Base-by-base conservation (phyloP, 1,140 invertebrate species). In the Palaemon carinicauda region DNA sequence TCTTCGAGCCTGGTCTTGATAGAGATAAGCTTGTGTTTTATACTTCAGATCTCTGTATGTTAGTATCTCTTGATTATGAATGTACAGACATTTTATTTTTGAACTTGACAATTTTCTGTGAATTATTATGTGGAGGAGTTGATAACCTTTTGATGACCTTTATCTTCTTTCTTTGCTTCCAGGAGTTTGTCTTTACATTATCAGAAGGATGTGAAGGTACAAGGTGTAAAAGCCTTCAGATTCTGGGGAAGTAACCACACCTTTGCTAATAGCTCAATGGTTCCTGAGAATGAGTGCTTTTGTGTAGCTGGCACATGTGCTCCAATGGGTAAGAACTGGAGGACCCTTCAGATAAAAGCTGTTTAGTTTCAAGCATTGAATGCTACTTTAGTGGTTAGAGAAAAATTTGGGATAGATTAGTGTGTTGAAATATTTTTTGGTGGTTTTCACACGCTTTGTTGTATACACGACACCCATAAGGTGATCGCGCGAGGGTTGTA, bases 1-100 rank as follows among this genome's bases (percentile, higher is more conserved):
- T 96, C 1, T 96, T 95, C 93, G 95, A 95, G 56, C 95, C 95
- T 0, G 56, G 87, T 17, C 82, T 85, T 33, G 75, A 87, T 0
- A 90, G 87, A 53, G 91, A 93, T 2, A 69, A 79, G 1, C 85
- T 91, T 80, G 82, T 79, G 14, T 73, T 90, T 53, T 92, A 89
- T 88, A 90, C 84, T 82, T 90, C 90, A 31, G 91, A 92, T 84
- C 89, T 92, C 27, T 92, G 90, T 87, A 89, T 89, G 89, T 90
- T 56, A 12, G 83, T 80, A n/a, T 56, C 14, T 69, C n/a, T 27
- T 41, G 41, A 41, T 41, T n/a, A n/a, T n/a, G n/a, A n/a, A n/a
- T n/a, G n/a, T n/a, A n/a, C n/a, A n/a, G n/a, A n/a, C n/a, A n/a
- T n/a, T n/a, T n/a, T n/a, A n/a, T n/a, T 41, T 9, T 9, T 41